Percentiles rank a stretch among this genome's conserved stretches.
Conservation (phyloP, 2,113 vertebrate species). For the Corythaixoides concolor region DNA sequence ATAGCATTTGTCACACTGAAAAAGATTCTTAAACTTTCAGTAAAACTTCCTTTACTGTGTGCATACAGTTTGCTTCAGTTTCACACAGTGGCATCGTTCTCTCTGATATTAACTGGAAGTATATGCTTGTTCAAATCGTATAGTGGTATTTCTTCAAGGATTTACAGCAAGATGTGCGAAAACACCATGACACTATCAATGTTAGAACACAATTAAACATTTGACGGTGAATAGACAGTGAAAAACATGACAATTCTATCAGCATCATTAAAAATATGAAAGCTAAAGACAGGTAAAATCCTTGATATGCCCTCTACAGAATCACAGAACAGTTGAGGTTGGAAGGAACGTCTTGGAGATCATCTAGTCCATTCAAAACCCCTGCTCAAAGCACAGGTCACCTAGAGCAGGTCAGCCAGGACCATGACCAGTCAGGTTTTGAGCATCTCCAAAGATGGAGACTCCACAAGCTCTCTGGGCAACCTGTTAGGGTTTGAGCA, state of each 20-base stretch:
- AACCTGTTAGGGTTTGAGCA: neutral
- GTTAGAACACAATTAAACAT: neutral
- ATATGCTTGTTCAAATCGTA: neutral
- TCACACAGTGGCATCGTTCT: neutral
- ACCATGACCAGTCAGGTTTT: neutral
- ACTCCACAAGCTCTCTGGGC: neutral
- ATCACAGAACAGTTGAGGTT: neutral
- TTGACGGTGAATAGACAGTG: neutral
- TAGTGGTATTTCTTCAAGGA: neutral
- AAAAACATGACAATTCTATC: neutral
- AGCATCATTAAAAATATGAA: neutral
- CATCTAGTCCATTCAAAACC: neutral
- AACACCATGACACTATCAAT: neutral
- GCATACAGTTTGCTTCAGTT: neutral
- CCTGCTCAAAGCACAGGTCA: neutral
- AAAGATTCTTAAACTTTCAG: neutral
- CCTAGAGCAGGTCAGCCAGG: neutral
- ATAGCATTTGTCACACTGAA: neutral
- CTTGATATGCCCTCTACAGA: neutral
- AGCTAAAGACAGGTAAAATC: neutral
- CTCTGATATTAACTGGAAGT: neutral
- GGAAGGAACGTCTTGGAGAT: neutral
- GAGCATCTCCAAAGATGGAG: neutral
- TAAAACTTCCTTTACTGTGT: neutral
- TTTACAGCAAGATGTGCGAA: neutral